phyloP scores from a whole-genome alignment of 2,797 vertebrate genomes.

The Gymnopithys bicolor region DNA sequence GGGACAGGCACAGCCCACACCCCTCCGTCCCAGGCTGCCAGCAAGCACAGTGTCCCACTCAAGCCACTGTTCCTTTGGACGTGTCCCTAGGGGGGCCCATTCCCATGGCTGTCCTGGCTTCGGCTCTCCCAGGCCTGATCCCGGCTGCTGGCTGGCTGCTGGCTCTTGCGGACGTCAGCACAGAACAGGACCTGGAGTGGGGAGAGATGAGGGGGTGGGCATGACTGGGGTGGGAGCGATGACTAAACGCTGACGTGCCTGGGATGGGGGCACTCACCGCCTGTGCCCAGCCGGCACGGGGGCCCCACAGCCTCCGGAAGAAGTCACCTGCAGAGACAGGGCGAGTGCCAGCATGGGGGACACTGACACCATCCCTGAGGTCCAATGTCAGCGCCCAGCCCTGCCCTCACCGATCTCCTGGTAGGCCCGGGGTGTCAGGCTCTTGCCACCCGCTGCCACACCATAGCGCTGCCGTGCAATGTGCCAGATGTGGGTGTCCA shows the following conservation, averaged over 20 bases:
- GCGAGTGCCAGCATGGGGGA: rapidly evolving
- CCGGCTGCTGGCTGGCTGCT: constrained; percentile 63
- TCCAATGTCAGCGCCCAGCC: rapidly evolving
- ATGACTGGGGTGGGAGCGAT: rapidly evolving
- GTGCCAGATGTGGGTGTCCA: constrained; percentile 95
- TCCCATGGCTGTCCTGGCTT: not conserved
- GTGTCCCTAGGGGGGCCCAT: not conserved
- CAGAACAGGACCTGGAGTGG: constrained; percentile 89
- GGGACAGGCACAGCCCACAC: not conserved
- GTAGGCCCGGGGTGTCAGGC: constrained; percentile 86
- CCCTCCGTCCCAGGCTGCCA: not conserved
- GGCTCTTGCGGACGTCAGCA: constrained; percentile 88
- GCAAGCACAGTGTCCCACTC: not conserved
- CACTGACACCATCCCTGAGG: too few relatives aligned
- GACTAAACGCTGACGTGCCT: rapidly evolving
- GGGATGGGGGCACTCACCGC: constrained; percentile 72
- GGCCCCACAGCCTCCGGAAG: constrained; percentile 84
- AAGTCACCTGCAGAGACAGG: constrained; percentile 80
- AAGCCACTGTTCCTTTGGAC: not conserved
- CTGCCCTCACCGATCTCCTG: constrained; percentile 84
- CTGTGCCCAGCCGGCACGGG: constrained; percentile 84
- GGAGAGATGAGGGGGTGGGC: not conserved
- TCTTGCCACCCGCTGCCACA: constrained; percentile 76
- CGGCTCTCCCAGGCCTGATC: not conserved
- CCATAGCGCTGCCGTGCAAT: constrained; percentile 89